These are phyloP conservation scores for Psittacula derbiana DNA, from an alignment of 2,797 vertebrate species.

Conservation along the genomic window DNA sequence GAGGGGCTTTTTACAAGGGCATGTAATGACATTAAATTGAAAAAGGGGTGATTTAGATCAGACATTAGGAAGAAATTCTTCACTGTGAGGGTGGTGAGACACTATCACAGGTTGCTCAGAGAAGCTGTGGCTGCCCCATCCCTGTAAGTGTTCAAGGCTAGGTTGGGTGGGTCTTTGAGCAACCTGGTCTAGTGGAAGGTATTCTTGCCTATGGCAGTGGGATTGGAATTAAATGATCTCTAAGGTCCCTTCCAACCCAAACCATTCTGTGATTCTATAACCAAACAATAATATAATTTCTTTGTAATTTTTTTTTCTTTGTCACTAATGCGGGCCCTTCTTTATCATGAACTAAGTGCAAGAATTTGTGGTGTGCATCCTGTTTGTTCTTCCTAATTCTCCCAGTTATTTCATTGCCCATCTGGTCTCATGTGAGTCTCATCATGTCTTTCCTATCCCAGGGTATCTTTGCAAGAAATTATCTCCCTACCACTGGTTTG, in stretches of 20 bases:
- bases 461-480: neutral
- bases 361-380: neutral
- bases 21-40: neutral
- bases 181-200: neutral
- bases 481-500: neutral
- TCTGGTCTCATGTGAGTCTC: neutral
- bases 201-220: neutral
- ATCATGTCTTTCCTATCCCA: neutral
- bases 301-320: neutral
- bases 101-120: neutral
- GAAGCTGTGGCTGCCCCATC: neutral
- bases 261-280: neutral
- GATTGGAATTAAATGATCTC: neutral
- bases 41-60: neutral
- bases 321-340: rapidly evolving
- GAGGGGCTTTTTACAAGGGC: neutral
- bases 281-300: neutral
- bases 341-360: neutral
- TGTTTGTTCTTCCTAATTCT: neutral
- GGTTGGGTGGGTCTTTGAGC: neutral
- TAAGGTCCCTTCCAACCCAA: neutral
- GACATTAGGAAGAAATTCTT: neutral
- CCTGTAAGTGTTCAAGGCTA: neutral
- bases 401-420: neutral
- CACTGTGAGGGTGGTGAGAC: neutral